Percentiles rank a stretch among this genome's conserved stretches.
Conservation (phyloP, 2,888 invertebrate genomes). For the Masnerella sp. region DNA sequence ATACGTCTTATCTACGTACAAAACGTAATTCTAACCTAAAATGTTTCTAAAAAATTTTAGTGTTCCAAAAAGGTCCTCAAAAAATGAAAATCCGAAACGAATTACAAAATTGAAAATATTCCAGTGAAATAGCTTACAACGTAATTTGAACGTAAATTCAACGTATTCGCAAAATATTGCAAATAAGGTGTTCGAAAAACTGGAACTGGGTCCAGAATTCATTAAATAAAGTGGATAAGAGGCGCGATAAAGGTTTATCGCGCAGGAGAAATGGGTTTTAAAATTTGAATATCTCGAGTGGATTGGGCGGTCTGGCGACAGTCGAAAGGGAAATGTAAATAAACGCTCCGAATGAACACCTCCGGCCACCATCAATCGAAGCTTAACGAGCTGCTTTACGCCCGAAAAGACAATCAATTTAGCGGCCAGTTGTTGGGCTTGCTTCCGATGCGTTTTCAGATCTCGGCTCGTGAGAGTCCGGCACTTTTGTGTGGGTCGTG, state of each 20-base stretch:
- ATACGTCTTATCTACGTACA: too few relatives aligned
- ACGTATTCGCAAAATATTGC: too few relatives aligned
- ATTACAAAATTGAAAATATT: too few relatives aligned
- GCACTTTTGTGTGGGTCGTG: conserved; percentile 57
- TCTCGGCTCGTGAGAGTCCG: conserved; percentile 38
- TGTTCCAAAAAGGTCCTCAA: too few relatives aligned
- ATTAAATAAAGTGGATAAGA: not conserved
- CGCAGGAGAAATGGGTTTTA: conserved; percentile 13
- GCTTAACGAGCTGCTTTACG: conserved; percentile 59
- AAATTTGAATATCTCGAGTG: conserved; percentile 20
- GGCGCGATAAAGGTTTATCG: conserved; percentile 4
- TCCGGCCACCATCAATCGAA: conserved; percentile 57
- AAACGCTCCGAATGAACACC: conserved; percentile 52
- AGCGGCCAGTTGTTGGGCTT: conserved; percentile 54
- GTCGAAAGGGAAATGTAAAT: conserved; percentile 49
- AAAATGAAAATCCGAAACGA: too few relatives aligned
- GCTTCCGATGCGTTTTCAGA: conserved; percentile 58
- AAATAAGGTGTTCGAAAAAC: too few relatives aligned
- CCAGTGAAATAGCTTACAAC: too few relatives aligned
- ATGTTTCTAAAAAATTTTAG: too few relatives aligned
- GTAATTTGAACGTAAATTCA: too few relatives aligned
- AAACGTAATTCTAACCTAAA: too few relatives aligned
- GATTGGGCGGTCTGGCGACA: too few relatives aligned
- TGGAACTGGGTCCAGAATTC: too few relatives aligned
- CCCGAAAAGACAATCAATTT: conserved; percentile 59